These are phyloP conservation scores for Deladenus siricidicola DNA, from an alignment of 2,888 invertebrate species.

Conservation along the genomic window DNA sequence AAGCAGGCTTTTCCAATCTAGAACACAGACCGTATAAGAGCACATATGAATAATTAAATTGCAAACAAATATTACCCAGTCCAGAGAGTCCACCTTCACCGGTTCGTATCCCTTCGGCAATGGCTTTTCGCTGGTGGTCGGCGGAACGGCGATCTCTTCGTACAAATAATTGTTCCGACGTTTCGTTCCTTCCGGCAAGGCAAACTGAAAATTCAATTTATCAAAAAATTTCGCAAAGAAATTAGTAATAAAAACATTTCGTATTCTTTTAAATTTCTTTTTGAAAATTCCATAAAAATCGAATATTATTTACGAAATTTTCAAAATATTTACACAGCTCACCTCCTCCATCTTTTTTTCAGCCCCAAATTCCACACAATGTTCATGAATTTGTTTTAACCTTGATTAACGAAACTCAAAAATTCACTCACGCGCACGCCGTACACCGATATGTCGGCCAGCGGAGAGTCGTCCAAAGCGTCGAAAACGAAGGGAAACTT, in stretches of 20 bases:
- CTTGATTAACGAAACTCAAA: no score
- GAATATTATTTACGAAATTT: no score
- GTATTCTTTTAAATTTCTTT: no score
- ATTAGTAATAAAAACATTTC: no score
- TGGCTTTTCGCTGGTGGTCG: background rate
- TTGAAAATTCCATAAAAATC: no score
- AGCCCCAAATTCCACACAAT: no score
- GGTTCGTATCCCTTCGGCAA: background rate
- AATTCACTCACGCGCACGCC: background rate
- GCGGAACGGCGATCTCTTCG: constrained; percentile 5
- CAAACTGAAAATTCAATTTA: constrained; percentile 4
- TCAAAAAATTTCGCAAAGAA: no score
- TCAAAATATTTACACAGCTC: no score
- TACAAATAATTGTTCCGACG: background rate
- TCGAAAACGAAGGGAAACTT: constrained; percentile 6
- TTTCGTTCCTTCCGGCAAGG: background rate
- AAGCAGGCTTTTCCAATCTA: constrained; percentile 65
- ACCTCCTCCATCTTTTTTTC: no score
- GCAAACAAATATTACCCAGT: constrained; percentile 9
- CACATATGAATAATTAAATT: background rate
- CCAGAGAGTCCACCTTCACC: constrained; percentile 6
- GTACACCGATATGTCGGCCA: background rate
- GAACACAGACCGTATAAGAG: constrained; percentile 7
- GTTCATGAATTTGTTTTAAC: no score
- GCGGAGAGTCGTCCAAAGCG: background rate